phyloP scores from a whole-genome alignment of 2,797 vertebrate species.

The Anomalospiza imberbis region DNA sequence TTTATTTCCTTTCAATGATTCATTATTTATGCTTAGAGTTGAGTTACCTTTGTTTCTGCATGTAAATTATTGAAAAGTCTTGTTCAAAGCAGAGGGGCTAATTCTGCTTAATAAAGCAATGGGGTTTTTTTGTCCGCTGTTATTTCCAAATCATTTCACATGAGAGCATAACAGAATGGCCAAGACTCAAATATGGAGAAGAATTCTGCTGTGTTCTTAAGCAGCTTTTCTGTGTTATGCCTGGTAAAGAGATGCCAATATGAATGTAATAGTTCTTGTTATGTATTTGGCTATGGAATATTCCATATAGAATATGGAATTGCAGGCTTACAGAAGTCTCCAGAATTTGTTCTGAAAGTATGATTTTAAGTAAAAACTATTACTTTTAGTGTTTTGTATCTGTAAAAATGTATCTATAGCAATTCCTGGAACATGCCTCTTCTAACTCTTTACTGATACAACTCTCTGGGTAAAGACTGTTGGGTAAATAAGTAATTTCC shows the following conservation, averaged over 20 bases:
- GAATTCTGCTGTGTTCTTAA: not conserved
- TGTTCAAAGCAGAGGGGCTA: not conserved
- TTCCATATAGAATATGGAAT: not conserved
- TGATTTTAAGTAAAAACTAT: not conserved
- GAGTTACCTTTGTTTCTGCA: not conserved
- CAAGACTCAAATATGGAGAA: not conserved
- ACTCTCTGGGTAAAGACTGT: not conserved
- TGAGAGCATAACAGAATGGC: not conserved
- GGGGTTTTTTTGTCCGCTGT: not conserved
- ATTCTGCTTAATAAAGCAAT: not conserved
- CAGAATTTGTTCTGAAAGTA: not conserved
- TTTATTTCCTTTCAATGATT: slow-evolving; percentile 10
- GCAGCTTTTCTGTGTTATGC: not conserved
- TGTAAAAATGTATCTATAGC: not conserved
- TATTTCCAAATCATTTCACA: not conserved
- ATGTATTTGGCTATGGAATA: not conserved
- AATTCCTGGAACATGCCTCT: not conserved
- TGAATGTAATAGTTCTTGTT: not conserved
- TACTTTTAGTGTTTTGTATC: not conserved
- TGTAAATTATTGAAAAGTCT: slow-evolving; percentile 31
- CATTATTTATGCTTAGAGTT: slow-evolving; percentile 41
- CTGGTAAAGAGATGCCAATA: not conserved
- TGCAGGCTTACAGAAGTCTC: not conserved
- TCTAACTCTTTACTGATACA: not conserved
- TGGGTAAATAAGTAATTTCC: not conserved